Evolutionary conservation across 2,797 vertebrate genomes (phyloP), one percentile per base, ranked within the genome.

Genomic region (Pseudomugil gertrudae): DNA sequence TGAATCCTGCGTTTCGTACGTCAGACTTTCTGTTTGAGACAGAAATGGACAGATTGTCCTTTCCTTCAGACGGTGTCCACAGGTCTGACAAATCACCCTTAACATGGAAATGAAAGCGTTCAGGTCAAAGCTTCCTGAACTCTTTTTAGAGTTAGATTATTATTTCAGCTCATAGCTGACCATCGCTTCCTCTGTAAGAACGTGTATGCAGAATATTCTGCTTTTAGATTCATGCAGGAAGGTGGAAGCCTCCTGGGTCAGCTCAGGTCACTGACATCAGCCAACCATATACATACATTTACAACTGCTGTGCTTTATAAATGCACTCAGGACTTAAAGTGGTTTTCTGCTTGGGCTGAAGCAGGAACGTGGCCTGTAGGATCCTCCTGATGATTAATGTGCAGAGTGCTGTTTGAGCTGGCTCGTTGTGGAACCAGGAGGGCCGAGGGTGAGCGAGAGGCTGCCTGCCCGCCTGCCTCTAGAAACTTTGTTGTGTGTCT

Each of bases 401-500:
- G 86, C 70, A 64, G 60, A 56, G 83, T 75, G 73, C 76, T 65
- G 85, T 85, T 84, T 78, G 55, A 84, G 86, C 88, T 81, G 85
- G 74, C 80, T 90, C 84, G 83, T 85, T 85, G 83, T 88, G 74
- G 74, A 76, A 84, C 57, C 73, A 75, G 78, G 76, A 87, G 85
- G 78, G 82, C 78, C 81, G 60, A 36, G 66, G 79, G 71, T 53
- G 77, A 84, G 84, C 56, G 59, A 78, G 84, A 80, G 81, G 75
- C 86, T 74, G 89, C 85, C 78, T 8, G 61, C 50, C 35, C 33
- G 80, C 72, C 72, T 72, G 84, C 84, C 80, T 87, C 78, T 43
- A 84, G 74, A 81, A 90, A 91, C 89, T 91, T 90, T 92, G 92
- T 92, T 93, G 92, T 93, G 90, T 92, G 89, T 91, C 90, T 91